Percentiles rank a stretch among this genome's conserved stretches.
These are phyloP conservation scores for Nomada ferruginata DNA, from an alignment of 2,888 invertebrate species.

Conservation along the genomic window DNA sequence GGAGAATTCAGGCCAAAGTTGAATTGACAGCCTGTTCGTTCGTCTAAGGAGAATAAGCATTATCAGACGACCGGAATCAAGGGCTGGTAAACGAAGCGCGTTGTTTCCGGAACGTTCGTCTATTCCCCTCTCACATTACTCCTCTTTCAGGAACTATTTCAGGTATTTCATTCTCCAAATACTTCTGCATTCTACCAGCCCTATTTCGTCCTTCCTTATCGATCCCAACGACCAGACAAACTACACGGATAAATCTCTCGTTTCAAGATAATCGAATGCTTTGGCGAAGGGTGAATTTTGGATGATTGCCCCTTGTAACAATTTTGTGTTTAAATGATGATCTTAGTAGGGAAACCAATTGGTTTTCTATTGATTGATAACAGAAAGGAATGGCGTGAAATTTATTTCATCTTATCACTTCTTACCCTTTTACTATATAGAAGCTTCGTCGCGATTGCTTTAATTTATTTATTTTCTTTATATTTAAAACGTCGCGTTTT, in stretches of 20 bases:
- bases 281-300: background rate
- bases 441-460: no score
- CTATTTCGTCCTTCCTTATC: constrained; percentile 30
- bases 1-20: background rate
- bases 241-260: constrained; percentile 30
- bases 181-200: constrained; percentile 19
- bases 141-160: constrained; percentile 27
- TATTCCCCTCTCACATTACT: background rate
- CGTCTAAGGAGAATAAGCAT: background rate
- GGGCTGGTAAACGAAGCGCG: constrained; percentile 12
- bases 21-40: constrained; percentile 6
- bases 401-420: no score
- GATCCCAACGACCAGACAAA: background rate
- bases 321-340: background rate
- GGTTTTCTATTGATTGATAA: background rate
- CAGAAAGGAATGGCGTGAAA: no score
- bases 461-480: no score
- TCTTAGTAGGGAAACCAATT: background rate
- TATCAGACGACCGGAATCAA: background rate
- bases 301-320: background rate
- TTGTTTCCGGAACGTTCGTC: background rate
- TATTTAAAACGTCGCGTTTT: no score
- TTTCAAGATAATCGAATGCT: background rate
- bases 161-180: constrained; percentile 45
- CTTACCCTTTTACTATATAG: no score